These are phyloP conservation scores for Myocastor coypus DNA, from an alignment of 2,113 vertebrate species.

Conservation along the genomic window DNA sequence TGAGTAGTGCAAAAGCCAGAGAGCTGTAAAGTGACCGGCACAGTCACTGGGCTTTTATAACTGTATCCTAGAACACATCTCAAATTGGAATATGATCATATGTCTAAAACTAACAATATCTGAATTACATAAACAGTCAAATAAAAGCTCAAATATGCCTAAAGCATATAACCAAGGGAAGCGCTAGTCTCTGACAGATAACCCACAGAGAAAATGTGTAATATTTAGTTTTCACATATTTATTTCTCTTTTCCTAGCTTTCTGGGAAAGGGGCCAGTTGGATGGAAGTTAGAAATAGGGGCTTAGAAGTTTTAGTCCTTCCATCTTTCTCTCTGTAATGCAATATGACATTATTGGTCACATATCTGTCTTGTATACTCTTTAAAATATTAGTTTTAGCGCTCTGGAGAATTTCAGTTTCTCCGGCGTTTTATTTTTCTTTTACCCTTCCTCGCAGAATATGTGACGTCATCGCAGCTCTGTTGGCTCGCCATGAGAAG, in stretches of 20 bases:
- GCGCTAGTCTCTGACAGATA: conserved; percentile 57
- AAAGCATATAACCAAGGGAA: conserved; percentile 12
- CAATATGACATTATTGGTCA: conserved; percentile 89
- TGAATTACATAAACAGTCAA: not conserved
- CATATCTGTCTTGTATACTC: conserved; percentile 88
- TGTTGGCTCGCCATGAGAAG: conserved; percentile 89
- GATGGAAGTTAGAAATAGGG: conserved; percentile 69
- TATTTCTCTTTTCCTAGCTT: conserved; percentile 76
- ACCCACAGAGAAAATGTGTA: conserved; percentile 43
- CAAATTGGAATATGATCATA: conserved; percentile 58
- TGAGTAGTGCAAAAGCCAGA: conserved; percentile 81
- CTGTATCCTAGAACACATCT: conserved; percentile 69
- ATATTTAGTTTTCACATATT: conserved; percentile 80
- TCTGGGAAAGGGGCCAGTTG: conserved; percentile 46
- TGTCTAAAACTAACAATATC: conserved; percentile 34
- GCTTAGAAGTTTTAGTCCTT: conserved; percentile 87
- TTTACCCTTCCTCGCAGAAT: conserved; percentile 78
- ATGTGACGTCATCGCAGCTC: conserved; percentile 89
- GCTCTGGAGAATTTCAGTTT: conserved; percentile 87
- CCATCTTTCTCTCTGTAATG: conserved; percentile 86
- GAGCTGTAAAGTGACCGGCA: conserved; percentile 77
- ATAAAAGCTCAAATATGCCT: conserved; percentile 23
- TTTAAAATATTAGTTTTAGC: conserved; percentile 85
- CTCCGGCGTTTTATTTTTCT: conserved; percentile 45
- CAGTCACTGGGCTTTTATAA: conserved; percentile 69